Conservation (phyloP, 1,140 invertebrate species). For the Protaetia brevitarsis region DNA sequence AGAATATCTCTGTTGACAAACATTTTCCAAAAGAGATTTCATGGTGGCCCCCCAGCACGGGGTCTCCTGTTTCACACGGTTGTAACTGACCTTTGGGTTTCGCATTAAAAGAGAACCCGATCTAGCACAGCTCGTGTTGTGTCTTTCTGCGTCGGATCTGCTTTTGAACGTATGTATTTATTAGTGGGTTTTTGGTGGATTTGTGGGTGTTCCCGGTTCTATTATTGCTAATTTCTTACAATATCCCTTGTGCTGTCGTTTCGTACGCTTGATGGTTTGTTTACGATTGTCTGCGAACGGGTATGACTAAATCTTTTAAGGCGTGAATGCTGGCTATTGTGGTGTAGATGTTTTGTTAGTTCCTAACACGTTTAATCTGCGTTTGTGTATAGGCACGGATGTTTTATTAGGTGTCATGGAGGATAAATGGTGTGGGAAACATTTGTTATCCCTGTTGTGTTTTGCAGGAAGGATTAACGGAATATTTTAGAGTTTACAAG, state of each 20-base stretch:
- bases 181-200: conserved; percentile 22
- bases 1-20: conserved; percentile 43
- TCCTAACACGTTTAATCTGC: no score
- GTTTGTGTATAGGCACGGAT: no score
- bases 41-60: conserved; percentile 42
- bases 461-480: no score
- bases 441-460: no score
- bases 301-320: no score
- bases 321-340: no score
- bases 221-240: conserved; percentile 3
- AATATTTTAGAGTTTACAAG: no score
- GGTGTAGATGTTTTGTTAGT: no score
- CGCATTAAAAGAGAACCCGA: neutral
- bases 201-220: conserved; percentile 29
- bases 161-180: conserved; percentile 28
- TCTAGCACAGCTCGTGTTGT: neutral
- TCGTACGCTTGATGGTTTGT: neutral
- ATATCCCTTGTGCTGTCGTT: neutral
- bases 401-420: no score
- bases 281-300: neutral
- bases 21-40: conserved; percentile 44
- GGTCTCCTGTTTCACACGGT: conserved; percentile 36
- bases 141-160: neutral
- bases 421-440: no score
- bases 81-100: conserved; percentile 28